Evolutionary conservation across 2,113 vertebrate species (phyloP).

Genomic region (Naja naja): DNA sequence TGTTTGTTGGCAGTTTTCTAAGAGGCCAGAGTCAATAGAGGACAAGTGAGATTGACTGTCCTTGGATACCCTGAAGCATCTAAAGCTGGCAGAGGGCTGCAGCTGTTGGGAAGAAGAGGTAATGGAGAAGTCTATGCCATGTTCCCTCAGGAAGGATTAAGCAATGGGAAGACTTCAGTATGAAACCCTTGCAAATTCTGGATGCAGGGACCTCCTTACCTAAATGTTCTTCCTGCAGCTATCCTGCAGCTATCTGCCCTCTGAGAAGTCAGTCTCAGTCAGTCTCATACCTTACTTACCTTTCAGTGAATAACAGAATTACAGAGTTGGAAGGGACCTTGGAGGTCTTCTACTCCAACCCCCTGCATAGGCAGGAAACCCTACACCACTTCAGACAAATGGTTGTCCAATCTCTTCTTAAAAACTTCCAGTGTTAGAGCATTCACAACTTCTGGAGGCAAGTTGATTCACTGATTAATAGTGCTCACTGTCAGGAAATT

Average conservation of each 20-base stretch:
- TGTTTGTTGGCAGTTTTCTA: not conserved
- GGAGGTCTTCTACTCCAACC: not conserved
- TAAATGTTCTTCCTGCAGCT: not conserved
- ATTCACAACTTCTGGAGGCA: no score
- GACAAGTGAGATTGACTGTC: not conserved
- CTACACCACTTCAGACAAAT: no score
- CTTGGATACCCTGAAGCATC: conserved; percentile 26
- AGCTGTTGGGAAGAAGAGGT: not conserved
- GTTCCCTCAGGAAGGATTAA: not conserved
- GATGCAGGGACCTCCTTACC: not conserved
- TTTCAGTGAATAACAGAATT: not conserved
- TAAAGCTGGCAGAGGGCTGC: not conserved
- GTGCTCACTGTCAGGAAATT: not conserved
- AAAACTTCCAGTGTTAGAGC: no score
- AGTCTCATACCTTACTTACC: not conserved
- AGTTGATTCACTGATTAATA: not conserved
- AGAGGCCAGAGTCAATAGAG: conserved; percentile 8
- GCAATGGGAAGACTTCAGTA: not conserved
- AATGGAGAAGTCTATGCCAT: not conserved
- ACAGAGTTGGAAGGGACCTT: not conserved
- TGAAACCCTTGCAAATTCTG: not conserved
- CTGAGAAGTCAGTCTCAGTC: not conserved
- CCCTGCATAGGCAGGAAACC: no score
- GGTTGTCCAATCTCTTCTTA: no score
- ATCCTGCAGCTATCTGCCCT: not conserved